Conservation (phyloP, 2,888 invertebrate genomes). For the Galeopsomyia nigrocyanea region DNA sequence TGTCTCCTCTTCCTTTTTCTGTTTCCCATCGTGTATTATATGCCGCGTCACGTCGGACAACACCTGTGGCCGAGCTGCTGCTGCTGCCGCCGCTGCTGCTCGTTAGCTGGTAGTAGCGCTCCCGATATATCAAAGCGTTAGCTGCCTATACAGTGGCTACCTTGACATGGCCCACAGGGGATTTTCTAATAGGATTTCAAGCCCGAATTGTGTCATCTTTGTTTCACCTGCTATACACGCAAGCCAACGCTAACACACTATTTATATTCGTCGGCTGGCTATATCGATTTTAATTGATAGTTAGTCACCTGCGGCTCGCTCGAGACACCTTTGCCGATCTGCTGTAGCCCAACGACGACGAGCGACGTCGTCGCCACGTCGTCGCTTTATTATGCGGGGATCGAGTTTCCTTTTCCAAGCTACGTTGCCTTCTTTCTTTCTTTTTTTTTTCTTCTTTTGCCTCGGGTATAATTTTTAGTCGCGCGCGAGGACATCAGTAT, state of each 20-base stretch:
- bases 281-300: constrained; percentile 39
- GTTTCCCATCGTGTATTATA: constrained; percentile 19
- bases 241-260: too few species aligned
- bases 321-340: constrained; percentile 9
- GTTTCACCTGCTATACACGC: constrained; percentile 10
- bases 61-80: constrained; percentile 59
- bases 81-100: constrained; percentile 46
- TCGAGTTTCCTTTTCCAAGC: constrained; percentile 9
- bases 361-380: too few species aligned
- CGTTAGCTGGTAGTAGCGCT: constrained; percentile 53
- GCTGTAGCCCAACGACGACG: too few species aligned
- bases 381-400: constrained; percentile 13
- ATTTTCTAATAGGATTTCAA: constrained; percentile 65
- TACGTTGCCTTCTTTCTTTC: neutral
- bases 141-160: constrained; percentile 51
- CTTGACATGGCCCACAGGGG: constrained; percentile 54
- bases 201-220: constrained; percentile 25
- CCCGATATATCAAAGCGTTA: constrained; percentile 64
- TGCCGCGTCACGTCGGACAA: constrained; percentile 46
- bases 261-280: constrained; percentile 8
- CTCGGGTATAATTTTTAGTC: neutral
- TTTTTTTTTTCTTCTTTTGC: neutral
- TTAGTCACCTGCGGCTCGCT: constrained; percentile 17
- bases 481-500: neutral
- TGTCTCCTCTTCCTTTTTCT: constrained; percentile 29